Base-by-base conservation (phyloP, 2,113 vertebrate species). In the Hyperoodon ampullatus region DNA sequence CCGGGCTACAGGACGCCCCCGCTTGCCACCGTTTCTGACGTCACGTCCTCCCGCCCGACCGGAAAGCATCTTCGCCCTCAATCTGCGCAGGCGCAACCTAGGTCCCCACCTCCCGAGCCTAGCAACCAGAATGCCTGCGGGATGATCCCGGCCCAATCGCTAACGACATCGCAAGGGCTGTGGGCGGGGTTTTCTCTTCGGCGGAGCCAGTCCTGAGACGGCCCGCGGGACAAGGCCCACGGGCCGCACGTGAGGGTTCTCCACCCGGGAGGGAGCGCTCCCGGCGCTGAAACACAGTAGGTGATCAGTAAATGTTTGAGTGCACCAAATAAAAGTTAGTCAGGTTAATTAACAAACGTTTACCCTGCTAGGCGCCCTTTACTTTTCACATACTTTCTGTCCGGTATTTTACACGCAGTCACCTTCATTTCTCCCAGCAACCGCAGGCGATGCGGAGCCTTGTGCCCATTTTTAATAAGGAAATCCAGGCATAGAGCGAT, bases 31-130 rank as follows among this genome's bases (percentile, higher is more conserved):
- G 16, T 44, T 55, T 30, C 28, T 42, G 66, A 97, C 96, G 97
- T 96, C 95, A 97, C 95, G 82, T 84, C 72, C 85, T 91, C 89
- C 93, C 35, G 15, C 95, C 90, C 24, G 18, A 89, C 94, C 80
- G 96, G 95, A 96, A 94, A 78, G 53, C 85, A 47, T 28, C 71
- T 5, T 30, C 28, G 0, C 24, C 3, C 18, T 39, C 66, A 8
- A 6, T 15, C 33, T 66, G 83, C 90, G 88, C 92, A 72, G 9
- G 94, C 86, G 96, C 87, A 72, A 5, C 1, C 71, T 14, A 0
- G 33, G 2, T 18, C 24, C 18, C 35, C 65, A 14, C 72, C 66
- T 21, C 21, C n/a, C 8, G 24, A 97, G 33, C 84, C 77, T 88
- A 68, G 94, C 94, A 86, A 97, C 94, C 74, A 12, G 55, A 68